These are phyloP conservation scores for Podarcis cretensis DNA, from an alignment of 2,113 vertebrate genomes.

Conservation along the genomic window DNA sequence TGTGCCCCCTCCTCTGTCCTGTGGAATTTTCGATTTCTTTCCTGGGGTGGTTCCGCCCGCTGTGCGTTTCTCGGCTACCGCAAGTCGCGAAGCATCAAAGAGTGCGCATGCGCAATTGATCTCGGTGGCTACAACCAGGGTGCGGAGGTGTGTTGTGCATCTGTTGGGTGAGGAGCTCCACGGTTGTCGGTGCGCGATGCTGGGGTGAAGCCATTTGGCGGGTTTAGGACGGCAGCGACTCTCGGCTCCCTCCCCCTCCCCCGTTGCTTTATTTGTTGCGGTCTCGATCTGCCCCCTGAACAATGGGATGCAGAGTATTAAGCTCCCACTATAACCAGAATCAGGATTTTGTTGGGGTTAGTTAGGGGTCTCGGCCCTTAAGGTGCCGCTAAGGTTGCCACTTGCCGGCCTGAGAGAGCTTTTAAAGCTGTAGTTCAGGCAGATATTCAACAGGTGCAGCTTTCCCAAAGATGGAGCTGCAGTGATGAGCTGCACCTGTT, in stretches of 20 bases:
- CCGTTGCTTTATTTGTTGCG: not conserved
- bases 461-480: too few species aligned
- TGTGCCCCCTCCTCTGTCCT: not conserved
- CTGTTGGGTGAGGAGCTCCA: too few species aligned
- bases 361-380: not conserved
- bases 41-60: not conserved
- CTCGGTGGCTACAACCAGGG: not conserved
- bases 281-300: too few species aligned
- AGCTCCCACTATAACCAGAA: not conserved
- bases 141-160: fast-evolving
- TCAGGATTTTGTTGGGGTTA: not conserved
- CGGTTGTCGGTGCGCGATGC: not conserved
- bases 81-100: too few species aligned
- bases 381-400: not conserved
- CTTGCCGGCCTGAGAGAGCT: too few species aligned
- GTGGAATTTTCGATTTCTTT: not conserved
- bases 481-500: not conserved
- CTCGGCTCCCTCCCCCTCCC: too few species aligned
- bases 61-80: not conserved
- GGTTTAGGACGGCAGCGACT: not conserved
- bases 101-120: not conserved
- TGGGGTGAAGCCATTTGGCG: not conserved
- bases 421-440: not conserved
- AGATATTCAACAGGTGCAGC: not conserved
- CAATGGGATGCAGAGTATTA: not conserved